Base-by-base conservation (phyloP, 2,797 vertebrate genomes). In the Oreochromis grahami region DNA sequence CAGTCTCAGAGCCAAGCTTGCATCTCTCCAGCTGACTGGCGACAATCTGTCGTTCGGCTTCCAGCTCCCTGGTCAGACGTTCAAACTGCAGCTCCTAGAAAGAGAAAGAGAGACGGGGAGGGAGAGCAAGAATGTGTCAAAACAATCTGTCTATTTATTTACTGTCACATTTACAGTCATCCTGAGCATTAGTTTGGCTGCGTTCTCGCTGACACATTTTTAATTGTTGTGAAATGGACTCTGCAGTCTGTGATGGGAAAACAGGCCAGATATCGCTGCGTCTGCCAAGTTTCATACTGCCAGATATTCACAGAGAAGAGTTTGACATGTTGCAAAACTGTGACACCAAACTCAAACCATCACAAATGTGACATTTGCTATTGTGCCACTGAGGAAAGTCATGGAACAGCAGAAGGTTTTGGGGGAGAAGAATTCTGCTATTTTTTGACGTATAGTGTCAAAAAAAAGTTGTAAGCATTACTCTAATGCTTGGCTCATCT, bases 1-100 rank as follows among this genome's bases (percentile, higher is more conserved):
- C 98, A 1, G 98, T 98, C 94, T 99, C 98, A 86, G 98, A 99
- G 94, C 98, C 98, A 87, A 99, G 98, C 93, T 99, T 99, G 98
- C 98, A 99, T 98, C 98, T 96, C 97, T 99, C 98, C 96, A 99
- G 96, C 87, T 99, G 98, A 97, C 97, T 99, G 77, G 98, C 98
- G 45, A 99, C 98, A 87, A 99, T 99, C 93, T 99, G 98, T 89
- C 98, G 97, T 91, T 99, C 98, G 19, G 98, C 98, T 96, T 99
- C 98, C 95, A 99, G 97, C 95, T 99, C 98, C 95, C 98, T 96
- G 89, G 98, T 99, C 95, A 99, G 96, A 94, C 98, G 97, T 95
- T 99, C 98, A 96, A 99, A 99, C 94, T 99, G 98, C 92, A 99
- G 93, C 92, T 99, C 98, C 98, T 99, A 95, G 86, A 96, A 93